Percentiles rank a stretch among this genome's conserved stretches.
Conservation (phyloP, 1,140 invertebrate species). For the Fragariocoptes setiger region DNA sequence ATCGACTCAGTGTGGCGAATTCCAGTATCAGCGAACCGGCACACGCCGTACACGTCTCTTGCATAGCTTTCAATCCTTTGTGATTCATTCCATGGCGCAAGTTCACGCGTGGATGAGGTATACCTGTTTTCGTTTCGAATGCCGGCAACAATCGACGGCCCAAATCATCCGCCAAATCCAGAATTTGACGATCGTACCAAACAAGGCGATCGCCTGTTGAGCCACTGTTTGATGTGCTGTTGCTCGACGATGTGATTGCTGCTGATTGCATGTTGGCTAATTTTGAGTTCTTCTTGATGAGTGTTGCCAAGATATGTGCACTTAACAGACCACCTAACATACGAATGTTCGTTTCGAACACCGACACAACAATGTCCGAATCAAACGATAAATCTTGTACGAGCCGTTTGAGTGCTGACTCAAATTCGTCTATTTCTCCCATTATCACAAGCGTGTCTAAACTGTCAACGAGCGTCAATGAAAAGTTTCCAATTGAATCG, state of each 20-base stretch:
- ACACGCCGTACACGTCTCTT: conserved; percentile 84
- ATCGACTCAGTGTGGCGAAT: conserved; percentile 67
- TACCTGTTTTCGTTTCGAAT: conserved; percentile 89
- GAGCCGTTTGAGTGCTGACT: conserved; percentile 51
- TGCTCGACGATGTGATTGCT: no score
- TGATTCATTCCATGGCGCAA: conserved; percentile 52
- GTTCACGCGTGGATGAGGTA: conserved; percentile 79
- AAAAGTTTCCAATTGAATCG: conserved; percentile 81
- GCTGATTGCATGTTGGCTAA: no score
- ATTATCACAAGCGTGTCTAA: conserved; percentile 61
- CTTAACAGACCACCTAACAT: conserved; percentile 70
- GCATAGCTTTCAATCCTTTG: conserved; percentile 32
- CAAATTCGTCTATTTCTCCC: conserved; percentile 41
- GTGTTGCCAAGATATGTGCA: conserved; percentile 58
- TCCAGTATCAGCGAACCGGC: conserved; percentile 94
- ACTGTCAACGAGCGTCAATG: conserved; percentile 71
- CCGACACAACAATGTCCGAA: conserved; percentile 72
- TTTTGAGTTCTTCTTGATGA: conserved; percentile 28
- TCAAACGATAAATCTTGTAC: conserved; percentile 62
- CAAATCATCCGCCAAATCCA: conserved; percentile 63
- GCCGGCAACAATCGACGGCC: conserved; percentile 68
- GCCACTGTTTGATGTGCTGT: conserved; percentile 19
- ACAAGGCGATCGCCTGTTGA: no score
- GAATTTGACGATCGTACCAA: conserved; percentile 70
- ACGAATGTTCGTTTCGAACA: conserved; percentile 93